Evolutionary conservation across 1,140 invertebrate genomes (phyloP).

Genomic region (Delia radicum): DNA sequence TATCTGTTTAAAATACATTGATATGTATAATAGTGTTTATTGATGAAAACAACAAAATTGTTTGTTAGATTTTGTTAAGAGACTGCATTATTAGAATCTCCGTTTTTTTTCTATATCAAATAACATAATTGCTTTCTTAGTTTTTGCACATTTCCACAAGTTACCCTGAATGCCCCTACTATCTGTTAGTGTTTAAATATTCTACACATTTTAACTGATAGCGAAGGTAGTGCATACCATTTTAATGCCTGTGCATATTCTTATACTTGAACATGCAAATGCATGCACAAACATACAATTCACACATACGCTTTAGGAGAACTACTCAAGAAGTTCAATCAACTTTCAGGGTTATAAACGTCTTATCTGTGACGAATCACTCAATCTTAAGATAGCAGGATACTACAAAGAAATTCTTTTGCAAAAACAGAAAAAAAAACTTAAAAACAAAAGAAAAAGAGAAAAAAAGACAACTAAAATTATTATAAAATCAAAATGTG

Average conservation of each 20-base stretch:
- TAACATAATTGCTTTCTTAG: no score
- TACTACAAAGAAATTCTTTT: background rate
- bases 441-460: background rate
- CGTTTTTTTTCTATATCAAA: no score
- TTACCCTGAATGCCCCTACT: no score
- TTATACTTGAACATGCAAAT: background rate
- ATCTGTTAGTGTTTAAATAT: background rate
- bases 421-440: background rate
- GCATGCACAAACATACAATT: background rate
- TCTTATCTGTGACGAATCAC: conserved; percentile 3
- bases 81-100: no score
- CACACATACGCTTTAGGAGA: background rate
- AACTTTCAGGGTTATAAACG: conserved; percentile 1
- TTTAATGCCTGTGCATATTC: background rate
- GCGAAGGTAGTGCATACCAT: background rate
- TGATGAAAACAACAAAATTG: no score
- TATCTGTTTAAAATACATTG: no score
- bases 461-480: background rate
- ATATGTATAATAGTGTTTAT: no score
- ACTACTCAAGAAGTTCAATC: background rate
- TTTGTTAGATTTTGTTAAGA: no score
- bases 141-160: no score
- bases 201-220: background rate
- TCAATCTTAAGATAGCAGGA: background rate
- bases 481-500: no score